Evolutionary conservation across 2,888 invertebrate species (phyloP).

Genomic region (Pristionchus entomophagus): DNA sequence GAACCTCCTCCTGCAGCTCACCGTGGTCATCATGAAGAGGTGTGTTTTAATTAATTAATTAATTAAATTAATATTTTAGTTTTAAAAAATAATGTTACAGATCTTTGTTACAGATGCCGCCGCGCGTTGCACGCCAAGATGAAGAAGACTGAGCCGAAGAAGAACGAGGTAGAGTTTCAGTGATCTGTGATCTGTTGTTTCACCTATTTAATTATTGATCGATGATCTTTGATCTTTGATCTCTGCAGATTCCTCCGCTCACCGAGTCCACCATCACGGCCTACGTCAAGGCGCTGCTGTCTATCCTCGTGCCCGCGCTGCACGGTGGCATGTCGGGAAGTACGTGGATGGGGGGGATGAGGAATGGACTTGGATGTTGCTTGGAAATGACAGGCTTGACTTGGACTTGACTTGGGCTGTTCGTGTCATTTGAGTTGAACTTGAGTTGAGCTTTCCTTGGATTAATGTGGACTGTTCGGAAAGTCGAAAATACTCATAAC

Average conservation of each 20-base stretch:
- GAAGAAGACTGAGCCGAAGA: not conserved
- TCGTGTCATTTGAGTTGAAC: too few species aligned
- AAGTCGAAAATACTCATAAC: too few species aligned
- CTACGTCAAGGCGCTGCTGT: slow-evolving; percentile 18
- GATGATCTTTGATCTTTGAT: not conserved
- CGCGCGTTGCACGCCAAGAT: not conserved
- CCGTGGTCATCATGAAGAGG: slow-evolving; percentile 13
- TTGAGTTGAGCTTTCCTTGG: too few species aligned
- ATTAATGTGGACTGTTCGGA: too few species aligned
- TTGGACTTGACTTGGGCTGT: too few species aligned
- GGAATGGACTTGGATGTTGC: not conserved
- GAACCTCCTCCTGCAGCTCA: slow-evolving; percentile 26
- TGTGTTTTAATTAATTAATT: too few species aligned
- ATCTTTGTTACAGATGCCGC: not conserved
- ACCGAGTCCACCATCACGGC: slow-evolving; percentile 3
- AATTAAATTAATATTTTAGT: too few species aligned
- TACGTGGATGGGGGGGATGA: not conserved
- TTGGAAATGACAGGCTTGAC: not conserved
- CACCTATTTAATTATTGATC: too few species aligned
- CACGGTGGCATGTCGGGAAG: slow-evolving; percentile 24
- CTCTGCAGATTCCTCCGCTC: slow-evolving; percentile 24
- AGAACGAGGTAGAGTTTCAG: not conserved
- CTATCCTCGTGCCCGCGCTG: slow-evolving; percentile 40
- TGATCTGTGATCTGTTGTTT: not conserved
- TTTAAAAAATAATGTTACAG: too few species aligned